Percentiles rank a stretch among this genome's conserved stretches.
These are phyloP conservation scores for Mola mola DNA, from an alignment of 2,113 vertebrate genomes.

Conservation along the genomic window DNA sequence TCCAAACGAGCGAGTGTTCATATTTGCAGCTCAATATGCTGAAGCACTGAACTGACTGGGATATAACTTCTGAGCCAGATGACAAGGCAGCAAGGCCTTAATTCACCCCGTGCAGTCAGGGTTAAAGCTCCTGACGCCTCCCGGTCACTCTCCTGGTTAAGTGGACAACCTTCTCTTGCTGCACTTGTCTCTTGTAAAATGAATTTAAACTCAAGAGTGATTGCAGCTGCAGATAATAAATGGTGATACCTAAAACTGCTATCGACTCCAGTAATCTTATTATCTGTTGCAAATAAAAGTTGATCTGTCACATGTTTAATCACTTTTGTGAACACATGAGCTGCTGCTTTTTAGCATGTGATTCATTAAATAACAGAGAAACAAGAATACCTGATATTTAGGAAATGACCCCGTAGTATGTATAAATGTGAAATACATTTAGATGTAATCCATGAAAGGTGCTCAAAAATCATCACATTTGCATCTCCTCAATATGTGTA, in stretches of 20 bases:
- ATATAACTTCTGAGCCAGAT: constrained; percentile 70
- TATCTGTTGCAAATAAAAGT: not conserved
- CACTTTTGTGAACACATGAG: no score
- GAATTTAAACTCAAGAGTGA: not conserved
- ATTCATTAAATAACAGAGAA: not conserved
- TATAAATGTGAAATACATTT: no score
- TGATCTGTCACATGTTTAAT: not conserved
- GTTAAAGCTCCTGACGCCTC: constrained; percentile 40
- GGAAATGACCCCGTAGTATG: no score
- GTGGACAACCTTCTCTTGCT: constrained; percentile 20
- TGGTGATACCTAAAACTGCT: no score
- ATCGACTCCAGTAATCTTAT: not conserved
- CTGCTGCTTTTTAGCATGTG: not conserved
- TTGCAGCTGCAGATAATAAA: constrained; percentile 1
- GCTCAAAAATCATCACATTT: no score
- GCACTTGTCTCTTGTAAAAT: not conserved
- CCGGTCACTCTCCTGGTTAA: constrained; percentile 14
- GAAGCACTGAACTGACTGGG: constrained; percentile 67
- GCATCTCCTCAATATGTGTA: no score
- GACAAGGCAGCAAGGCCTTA: constrained; percentile 55
- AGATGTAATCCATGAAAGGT: no score
- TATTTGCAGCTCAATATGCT: constrained; percentile 72
- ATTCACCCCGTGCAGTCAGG: constrained; percentile 45
- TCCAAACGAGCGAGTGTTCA: constrained; percentile 58
- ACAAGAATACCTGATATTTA: no score